These are phyloP conservation scores for Ophioninae sp. DNA, from an alignment of 2,888 invertebrate species.

Conservation along the genomic window DNA sequence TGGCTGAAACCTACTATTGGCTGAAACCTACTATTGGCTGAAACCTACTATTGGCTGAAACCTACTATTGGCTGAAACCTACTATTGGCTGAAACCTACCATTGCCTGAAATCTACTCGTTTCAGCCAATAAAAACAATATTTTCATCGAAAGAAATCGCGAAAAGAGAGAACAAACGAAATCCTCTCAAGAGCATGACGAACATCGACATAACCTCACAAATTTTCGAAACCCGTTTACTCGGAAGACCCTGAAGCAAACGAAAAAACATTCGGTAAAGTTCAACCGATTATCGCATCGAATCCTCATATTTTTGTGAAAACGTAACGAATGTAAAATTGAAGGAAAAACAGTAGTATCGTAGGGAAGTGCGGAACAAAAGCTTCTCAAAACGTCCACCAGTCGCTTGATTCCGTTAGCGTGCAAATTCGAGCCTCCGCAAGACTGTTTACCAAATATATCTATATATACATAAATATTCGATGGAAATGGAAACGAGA, in stretches of 20 bases:
- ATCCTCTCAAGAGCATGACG: too few relatives aligned
- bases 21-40: too few relatives aligned
- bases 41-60: too few relatives aligned
- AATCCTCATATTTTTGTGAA: not conserved
- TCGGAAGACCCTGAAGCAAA: not conserved
- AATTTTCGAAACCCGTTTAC: too few relatives aligned
- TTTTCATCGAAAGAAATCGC: too few relatives aligned
- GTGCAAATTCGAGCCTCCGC: not conserved
- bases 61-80: too few relatives aligned
- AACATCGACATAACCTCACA: too few relatives aligned
- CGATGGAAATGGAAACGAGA: not conserved
- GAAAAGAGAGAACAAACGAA: too few relatives aligned
- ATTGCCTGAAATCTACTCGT: too few relatives aligned
- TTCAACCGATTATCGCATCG: not conserved
- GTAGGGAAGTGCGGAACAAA: not conserved
- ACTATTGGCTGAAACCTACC: too few relatives aligned
- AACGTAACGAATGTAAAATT: not conserved
- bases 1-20: too few relatives aligned
- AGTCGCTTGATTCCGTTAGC: not conserved
- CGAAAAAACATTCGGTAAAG: not conserved
- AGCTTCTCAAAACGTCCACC: not conserved
- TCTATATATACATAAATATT: not conserved
- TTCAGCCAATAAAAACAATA: too few relatives aligned
- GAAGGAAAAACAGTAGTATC: not conserved
- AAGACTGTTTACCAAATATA: conserved; percentile 17